These are phyloP conservation scores for Littorina saxatilis DNA, from an alignment of 1,140 invertebrate genomes.

Conservation along the genomic window DNA sequence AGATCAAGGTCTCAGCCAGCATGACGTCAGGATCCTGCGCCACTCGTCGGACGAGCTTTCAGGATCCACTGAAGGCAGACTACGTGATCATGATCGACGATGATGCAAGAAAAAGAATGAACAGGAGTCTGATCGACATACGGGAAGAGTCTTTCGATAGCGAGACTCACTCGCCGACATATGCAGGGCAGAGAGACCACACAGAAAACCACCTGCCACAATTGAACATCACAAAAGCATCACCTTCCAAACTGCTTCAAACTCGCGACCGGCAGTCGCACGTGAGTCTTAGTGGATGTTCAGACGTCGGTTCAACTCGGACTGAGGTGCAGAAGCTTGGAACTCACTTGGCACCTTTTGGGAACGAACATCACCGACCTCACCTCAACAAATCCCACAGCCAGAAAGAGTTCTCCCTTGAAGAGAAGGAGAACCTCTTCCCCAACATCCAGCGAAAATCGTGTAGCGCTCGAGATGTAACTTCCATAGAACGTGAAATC, in stretches of 20 bases:
- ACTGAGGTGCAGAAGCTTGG: no score
- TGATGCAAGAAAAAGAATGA: no score
- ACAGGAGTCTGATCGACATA: constrained; percentile 5
- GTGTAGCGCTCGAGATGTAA: no score
- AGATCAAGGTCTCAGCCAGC: no score
- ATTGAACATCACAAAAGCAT: neutral
- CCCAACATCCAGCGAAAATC: no score
- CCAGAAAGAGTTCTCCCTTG: neutral
- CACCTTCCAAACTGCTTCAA: neutral
- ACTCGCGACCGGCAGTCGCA: neutral
- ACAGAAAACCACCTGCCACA: neutral
- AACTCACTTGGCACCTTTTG: neutral
- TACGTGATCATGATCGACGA: neutral
- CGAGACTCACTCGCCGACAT: neutral
- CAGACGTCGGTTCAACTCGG: neutral
- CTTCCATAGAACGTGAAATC: no score
- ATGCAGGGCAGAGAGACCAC: neutral
- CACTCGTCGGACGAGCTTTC: neutral
- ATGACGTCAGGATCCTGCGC: no score
- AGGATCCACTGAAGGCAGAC: neutral
- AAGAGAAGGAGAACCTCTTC: neutral
- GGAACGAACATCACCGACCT: neutral
- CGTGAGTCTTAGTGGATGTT: no score
- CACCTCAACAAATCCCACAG: neutral
- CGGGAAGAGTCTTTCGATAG: neutral